Conservation (phyloP, 2,113 vertebrate species). For the Penelope pileata region DNA sequence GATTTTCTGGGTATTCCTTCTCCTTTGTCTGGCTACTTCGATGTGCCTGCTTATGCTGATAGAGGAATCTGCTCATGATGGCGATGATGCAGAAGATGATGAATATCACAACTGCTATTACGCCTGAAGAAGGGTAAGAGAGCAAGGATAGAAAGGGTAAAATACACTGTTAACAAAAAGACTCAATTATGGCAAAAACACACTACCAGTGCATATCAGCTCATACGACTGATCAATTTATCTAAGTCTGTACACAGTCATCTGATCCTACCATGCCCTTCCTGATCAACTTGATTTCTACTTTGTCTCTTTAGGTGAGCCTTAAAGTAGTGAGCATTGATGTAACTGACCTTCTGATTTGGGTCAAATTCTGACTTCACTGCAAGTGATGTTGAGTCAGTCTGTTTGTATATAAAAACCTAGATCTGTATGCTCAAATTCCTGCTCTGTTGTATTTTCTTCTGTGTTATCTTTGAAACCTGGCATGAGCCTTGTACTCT, state of each 20-base stretch:
- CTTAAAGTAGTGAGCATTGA: not conserved
- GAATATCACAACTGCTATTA: constrained; percentile 92
- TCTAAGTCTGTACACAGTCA: not conserved
- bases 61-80: constrained; percentile 89
- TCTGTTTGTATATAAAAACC: not conserved
- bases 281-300: not conserved
- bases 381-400: not conserved
- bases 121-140: constrained; percentile 74
- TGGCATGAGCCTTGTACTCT: not conserved
- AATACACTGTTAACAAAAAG: not conserved
- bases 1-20: constrained; percentile 85
- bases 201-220: not conserved
- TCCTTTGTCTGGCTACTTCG: constrained; percentile 82
- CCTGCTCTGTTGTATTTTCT: not conserved
- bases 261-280: not conserved
- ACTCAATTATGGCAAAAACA: not conserved
- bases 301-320: not conserved
- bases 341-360: not conserved
- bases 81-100: constrained; percentile 88
- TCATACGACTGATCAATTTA: not conserved
- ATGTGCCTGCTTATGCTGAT: constrained; percentile 89
- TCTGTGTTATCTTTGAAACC: constrained; percentile 16
- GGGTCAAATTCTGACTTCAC: not conserved
- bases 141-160: not conserved
- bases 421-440: not conserved